A percentile compares a stretch with the other conserved stretches of the same genome.
Evolutionary conservation across 2,113 vertebrate species (phyloP).

Genomic region (Peucedramus taeniatus): DNA sequence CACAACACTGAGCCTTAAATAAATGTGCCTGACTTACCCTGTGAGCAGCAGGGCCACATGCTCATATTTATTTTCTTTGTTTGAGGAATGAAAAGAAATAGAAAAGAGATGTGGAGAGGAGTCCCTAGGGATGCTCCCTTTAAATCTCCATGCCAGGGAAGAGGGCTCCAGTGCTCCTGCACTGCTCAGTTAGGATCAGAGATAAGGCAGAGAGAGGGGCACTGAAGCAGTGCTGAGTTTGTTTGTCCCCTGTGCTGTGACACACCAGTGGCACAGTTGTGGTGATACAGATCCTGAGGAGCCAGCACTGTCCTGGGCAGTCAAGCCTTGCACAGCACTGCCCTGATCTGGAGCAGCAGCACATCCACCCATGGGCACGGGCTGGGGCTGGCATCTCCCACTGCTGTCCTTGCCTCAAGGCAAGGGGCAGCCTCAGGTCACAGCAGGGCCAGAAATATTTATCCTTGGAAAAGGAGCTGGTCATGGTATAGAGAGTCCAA

Average conservation of each 20-base stretch:
- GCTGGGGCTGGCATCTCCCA: background rate
- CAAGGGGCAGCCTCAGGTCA: background rate
- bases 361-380: rapidly evolving
- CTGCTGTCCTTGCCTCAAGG: background rate
- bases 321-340: rapidly evolving
- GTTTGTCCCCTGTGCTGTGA: background rate
- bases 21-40: background rate
- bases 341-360: background rate
- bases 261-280: background rate
- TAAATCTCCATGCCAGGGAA: background rate
- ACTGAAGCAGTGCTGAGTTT: background rate
- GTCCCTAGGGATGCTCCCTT: background rate
- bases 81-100: background rate
- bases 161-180: background rate
- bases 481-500: background rate
- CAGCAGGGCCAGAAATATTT: background rate
- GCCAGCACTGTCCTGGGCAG: rapidly evolving
- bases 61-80: background rate
- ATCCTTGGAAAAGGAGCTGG: background rate
- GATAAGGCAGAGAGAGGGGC: background rate
- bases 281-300: rapidly evolving
- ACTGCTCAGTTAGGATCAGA: background rate
- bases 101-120: background rate
- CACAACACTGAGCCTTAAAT: background rate
- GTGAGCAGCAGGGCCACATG: background rate